phyloP scores from a whole-genome alignment of 2,113 vertebrate species.

The Orycteropus afer region DNA sequence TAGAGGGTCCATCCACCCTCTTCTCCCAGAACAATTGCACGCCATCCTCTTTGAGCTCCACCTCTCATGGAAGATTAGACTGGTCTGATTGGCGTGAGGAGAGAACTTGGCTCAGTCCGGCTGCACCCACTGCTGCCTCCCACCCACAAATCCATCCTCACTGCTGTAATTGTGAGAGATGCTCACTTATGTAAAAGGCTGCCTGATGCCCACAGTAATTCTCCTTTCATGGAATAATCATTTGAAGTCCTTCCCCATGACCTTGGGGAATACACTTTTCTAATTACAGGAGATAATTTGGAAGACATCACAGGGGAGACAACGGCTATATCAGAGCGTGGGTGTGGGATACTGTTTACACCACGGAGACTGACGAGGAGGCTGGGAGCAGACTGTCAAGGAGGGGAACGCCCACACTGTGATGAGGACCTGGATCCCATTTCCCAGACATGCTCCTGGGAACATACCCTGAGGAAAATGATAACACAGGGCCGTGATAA shows the following conservation, averaged over 20 bases:
- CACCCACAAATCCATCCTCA: slow-evolving; percentile 70
- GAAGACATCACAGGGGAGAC: background rate
- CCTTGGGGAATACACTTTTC: slow-evolving; percentile 74
- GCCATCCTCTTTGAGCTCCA: background rate
- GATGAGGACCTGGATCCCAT: accelerated
- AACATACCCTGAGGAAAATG: background rate
- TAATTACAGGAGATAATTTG: slow-evolving; percentile 79
- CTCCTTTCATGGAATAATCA: slow-evolving; percentile 79
- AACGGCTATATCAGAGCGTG: background rate
- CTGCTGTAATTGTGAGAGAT: slow-evolving; percentile 80
- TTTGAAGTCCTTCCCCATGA: slow-evolving; percentile 74
- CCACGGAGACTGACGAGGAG: accelerated
- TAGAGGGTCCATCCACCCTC: background rate
- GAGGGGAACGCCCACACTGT: background rate
- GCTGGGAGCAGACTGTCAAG: background rate
- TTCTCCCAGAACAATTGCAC: background rate
- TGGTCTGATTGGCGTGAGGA: background rate
- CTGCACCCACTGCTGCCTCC: background rate
- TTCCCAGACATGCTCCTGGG: background rate
- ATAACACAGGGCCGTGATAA: background rate
- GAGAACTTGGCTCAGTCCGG: background rate
- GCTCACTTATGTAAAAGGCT: slow-evolving; percentile 73
- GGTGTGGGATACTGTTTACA: background rate
- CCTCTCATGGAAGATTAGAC: background rate
- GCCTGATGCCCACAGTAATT: slow-evolving; percentile 77